phyloP scores from a whole-genome alignment of 2,113 vertebrate species.

The Telmatochromis sp. region DNA sequence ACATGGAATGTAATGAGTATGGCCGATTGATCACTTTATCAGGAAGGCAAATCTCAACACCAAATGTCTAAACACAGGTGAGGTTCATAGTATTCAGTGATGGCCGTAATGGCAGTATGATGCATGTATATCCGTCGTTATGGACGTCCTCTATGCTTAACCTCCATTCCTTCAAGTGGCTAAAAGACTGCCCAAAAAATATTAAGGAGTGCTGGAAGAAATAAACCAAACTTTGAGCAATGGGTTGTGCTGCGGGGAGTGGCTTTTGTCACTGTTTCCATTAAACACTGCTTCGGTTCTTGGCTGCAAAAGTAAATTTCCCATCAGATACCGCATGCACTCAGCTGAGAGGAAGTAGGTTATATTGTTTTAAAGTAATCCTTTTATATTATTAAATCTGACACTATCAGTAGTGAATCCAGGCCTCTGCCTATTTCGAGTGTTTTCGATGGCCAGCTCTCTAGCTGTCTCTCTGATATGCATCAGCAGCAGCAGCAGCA shows the following conservation, averaged over 20 bases:
- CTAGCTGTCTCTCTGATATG: slow-evolving; percentile 44
- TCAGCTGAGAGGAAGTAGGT: neutral
- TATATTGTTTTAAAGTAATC: slow-evolving; percentile 5
- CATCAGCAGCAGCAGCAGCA: slow-evolving; percentile 25
- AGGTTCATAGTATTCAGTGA: neutral
- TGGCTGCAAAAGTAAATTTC: neutral
- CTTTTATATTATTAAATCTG: slow-evolving; percentile 50
- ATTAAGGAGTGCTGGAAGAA: neutral
- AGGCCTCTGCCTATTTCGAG: slow-evolving; percentile 46
- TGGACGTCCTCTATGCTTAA: neutral
- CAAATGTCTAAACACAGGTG: neutral
- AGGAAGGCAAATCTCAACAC: neutral
- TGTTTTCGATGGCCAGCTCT: slow-evolving; percentile 32
- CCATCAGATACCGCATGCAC: neutral
- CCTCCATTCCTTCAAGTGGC: neutral
- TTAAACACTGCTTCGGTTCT: neutral
- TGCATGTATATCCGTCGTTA: neutral
- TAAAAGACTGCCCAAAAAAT: neutral
- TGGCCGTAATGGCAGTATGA: neutral
- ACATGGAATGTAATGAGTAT: slow-evolving; percentile 27
- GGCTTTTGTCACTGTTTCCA: neutral
- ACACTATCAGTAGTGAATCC: slow-evolving; percentile 49
- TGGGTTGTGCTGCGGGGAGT: neutral
- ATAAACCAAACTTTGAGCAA: neutral
- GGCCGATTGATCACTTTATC: neutral